These are phyloP conservation scores for Macropis europaea DNA, from an alignment of 2,888 invertebrate genomes.

Conservation along the genomic window DNA sequence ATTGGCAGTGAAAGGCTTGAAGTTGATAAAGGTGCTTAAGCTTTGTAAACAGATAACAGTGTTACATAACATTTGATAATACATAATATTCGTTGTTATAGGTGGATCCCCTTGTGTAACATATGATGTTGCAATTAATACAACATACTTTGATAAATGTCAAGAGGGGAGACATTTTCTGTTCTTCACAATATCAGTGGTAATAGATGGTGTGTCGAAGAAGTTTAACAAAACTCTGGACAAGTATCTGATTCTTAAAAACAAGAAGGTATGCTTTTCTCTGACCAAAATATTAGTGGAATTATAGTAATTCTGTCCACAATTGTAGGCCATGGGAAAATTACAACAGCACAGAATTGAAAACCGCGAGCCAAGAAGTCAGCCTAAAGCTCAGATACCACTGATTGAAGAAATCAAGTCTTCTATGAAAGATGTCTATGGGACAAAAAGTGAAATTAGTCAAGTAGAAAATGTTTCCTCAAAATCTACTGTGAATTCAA, in stretches of 20 bases:
- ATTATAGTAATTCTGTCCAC: neutral
- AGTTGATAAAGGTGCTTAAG: constrained; percentile 84
- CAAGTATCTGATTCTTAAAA: constrained; percentile 85
- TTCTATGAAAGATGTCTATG: neutral
- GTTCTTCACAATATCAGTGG: constrained; percentile 89
- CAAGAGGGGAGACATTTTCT: constrained; percentile 86
- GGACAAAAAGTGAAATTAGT: neutral
- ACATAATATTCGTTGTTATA: constrained; percentile 1
- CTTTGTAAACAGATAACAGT: neutral
- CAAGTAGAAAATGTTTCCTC: neutral
- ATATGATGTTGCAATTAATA: constrained; percentile 92
- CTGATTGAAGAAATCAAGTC: constrained; percentile 84
- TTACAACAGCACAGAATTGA: constrained; percentile 88
- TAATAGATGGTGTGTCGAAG: constrained; percentile 88
- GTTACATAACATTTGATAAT: neutral
- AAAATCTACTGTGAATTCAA: neutral
- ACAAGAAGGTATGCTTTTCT: constrained; percentile 82
- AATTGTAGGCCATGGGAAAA: constrained; percentile 83
- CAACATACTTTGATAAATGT: constrained; percentile 88
- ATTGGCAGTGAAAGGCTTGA: constrained; percentile 91
- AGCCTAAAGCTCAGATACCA: constrained; percentile 77
- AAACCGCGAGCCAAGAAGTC: constrained; percentile 84
- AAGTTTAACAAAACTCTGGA: constrained; percentile 89
- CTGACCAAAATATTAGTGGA: neutral
- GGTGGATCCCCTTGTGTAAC: constrained; percentile 84